phyloP scores from a whole-genome alignment of 2,888 invertebrate species.

The Phytoseiulus persimilis region DNA sequence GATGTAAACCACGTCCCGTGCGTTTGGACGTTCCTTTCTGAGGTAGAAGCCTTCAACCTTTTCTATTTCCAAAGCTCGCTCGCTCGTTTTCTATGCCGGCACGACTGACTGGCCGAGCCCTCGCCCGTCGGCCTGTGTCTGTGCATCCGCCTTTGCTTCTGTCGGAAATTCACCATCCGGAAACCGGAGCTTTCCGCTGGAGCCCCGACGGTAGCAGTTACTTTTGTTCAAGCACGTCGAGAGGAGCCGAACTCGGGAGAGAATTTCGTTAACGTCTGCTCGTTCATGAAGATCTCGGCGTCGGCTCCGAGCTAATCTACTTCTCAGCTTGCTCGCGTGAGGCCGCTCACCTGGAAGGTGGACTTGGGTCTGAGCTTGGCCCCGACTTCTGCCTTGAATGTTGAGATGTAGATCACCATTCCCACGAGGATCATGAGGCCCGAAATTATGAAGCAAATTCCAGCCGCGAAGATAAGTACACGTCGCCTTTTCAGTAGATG shows the following conservation, averaged over 20 bases:
- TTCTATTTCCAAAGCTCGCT: background rate
- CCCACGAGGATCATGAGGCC: slow-evolving; percentile 81
- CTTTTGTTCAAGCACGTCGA: background rate
- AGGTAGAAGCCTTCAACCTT: background rate
- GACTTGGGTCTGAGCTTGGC: slow-evolving; percentile 73
- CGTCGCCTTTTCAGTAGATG: slow-evolving; percentile 66
- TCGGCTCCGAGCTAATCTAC: too few species aligned
- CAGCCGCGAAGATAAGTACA: slow-evolving; percentile 73
- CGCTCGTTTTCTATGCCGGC: background rate
- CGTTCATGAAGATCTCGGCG: background rate
- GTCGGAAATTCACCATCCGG: background rate
- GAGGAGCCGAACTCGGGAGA: background rate
- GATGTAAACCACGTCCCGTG: background rate
- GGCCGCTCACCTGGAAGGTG: slow-evolving; percentile 56
- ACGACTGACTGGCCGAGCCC: background rate
- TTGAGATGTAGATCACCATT: slow-evolving; percentile 83
- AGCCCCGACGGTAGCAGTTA: background rate
- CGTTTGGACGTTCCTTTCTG: background rate
- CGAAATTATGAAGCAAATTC: slow-evolving; percentile 77
- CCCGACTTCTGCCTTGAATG: slow-evolving; percentile 81
- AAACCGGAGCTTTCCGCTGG: background rate
- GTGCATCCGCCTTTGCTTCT: background rate
- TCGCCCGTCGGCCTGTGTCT: background rate
- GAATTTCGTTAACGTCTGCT: background rate
- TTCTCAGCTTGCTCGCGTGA: background rate